Evolutionary conservation across 2,113 vertebrate genomes (phyloP), one percentile per base, ranked within the genome.

Genomic region (Ancistrus triradiatus): DNA sequence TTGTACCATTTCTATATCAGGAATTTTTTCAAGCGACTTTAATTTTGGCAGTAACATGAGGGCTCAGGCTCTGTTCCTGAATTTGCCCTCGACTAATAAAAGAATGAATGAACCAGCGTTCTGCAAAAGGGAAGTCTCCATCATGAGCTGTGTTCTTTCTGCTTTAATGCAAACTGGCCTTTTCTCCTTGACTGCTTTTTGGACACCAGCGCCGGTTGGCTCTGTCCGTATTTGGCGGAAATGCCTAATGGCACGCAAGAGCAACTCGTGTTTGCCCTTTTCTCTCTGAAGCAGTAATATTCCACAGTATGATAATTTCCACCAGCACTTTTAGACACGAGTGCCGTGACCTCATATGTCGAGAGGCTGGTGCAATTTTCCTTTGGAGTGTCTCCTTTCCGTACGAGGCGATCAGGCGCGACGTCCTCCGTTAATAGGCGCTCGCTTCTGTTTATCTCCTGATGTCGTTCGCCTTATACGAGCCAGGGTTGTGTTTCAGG

Each of bases 261-360:
- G 56, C 25, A 35, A 44, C 48, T 47, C 22, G 40, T 15, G 18
- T 46, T 56, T 66, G 63, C 43, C 69, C 63, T 56, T 60, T 62
- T 53, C 52, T 60, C 50, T 63, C 44, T 22, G 3, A 19, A 33
- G 46, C 38, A 3, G n/a, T 51, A 22, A 42, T 35, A 35, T 67
- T 42, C 46, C 21, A 19, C 37, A 15, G 50, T 57, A 58, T 33
- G 58, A 18, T 56, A 56, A 72, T 66, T 66, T 72, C 57, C 22
- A 48, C 17, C 10, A 7, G 51, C 37, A 57, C 70, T 72, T 63
- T 44, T n/a, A n/a, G n/a, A 63, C 4, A 31, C 8, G 64, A 72
- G 64, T 57, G 49, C 18, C 7, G 22, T 50, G 53, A 66, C 62
- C 57, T 71, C 69, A n/a, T 59, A 33, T 50, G 44, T 58, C 22